Evolutionary conservation across 2,113 vertebrate genomes (phyloP).

Genomic region (Camelus dromedarius): DNA sequence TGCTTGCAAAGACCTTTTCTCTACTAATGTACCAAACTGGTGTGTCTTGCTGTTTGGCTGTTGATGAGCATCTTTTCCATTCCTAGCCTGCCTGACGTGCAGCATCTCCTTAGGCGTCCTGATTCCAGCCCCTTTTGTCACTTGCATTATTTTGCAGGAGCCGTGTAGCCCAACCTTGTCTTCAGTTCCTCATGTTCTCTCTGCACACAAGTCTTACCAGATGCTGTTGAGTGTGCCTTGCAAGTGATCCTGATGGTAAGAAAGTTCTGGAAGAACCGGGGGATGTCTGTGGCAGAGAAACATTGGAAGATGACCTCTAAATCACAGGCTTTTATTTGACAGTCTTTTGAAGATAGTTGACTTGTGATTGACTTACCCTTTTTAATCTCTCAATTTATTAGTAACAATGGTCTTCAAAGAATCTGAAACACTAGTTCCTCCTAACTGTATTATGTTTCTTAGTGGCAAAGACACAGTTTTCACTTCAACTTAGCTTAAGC

Average conservation of each 20-base stretch:
- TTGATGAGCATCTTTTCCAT: neutral
- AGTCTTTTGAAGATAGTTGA: conserved; percentile 19
- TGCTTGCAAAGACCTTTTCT: neutral
- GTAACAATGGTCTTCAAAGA: neutral
- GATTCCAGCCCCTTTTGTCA: neutral
- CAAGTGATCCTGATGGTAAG: neutral
- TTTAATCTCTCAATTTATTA: neutral
- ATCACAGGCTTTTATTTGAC: neutral
- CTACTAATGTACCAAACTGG: neutral
- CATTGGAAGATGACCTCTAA: neutral
- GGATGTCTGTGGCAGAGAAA: neutral
- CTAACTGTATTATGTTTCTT: neutral
- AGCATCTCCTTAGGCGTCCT: neutral
- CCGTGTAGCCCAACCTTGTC: neutral
- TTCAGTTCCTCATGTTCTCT: neutral
- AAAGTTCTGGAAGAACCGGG: neutral
- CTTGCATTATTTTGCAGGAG: neutral
- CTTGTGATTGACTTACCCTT: conserved; percentile 27
- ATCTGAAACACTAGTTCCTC: neutral
- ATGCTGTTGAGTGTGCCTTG: neutral
- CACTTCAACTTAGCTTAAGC: neutral
- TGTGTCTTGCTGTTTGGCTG: neutral
- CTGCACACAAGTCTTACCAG: neutral
- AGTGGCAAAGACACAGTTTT: neutral
- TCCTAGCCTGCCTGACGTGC: neutral